Evolutionary conservation across 2,888 invertebrate species (phyloP), one percentile per base, ranked within the genome.

Genomic region (Apomyelois bistriatella): DNA sequence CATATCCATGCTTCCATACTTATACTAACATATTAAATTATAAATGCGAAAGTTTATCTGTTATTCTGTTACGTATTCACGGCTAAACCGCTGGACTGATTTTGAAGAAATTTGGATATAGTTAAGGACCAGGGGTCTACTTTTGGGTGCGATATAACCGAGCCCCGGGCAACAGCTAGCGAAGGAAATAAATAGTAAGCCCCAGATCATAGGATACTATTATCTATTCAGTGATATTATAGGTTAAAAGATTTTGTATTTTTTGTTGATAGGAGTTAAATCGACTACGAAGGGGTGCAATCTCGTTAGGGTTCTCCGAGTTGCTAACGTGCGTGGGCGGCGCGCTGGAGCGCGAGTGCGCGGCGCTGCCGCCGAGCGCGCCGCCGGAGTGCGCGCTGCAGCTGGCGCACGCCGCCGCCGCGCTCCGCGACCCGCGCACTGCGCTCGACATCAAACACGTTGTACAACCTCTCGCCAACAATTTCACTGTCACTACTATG

Each of bases 251-350:
- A 42, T 49, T 46, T 10, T n/a, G n/a, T n/a, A n/a, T 15, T 28
- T 30, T 32, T 58, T 66, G 59, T 58, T 72, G 72, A 0, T 72
- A 97, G 96, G 99, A 99, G 86, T 84, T 99, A 50, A 99, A 98
- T 84, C 92, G 98, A 46, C 92, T 99, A 30, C 91, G 98, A 6
- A 93, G 96, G 61, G 98, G 98, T 17, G 98, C 98, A 0, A 92
- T 98, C 51, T 95, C 97, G 0, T 93, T 98, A 59, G 98, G 98
- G 0, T 99, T 98, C 82, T 92, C 95, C 0, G 97, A 98, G 66
- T 90, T 98, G 30, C 86, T 99, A 15, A 96, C 95, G 58, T 95
- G 96, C 1, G 92, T 99, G 69, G 96, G 97, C 0, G 92, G 92
- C 52, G 95, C 98, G 57, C 92, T 99, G 60, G 98, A 99, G 70